These are phyloP conservation scores for Pelochelys cantorii DNA, from an alignment of 2,797 vertebrate species.

Conservation along the genomic window DNA sequence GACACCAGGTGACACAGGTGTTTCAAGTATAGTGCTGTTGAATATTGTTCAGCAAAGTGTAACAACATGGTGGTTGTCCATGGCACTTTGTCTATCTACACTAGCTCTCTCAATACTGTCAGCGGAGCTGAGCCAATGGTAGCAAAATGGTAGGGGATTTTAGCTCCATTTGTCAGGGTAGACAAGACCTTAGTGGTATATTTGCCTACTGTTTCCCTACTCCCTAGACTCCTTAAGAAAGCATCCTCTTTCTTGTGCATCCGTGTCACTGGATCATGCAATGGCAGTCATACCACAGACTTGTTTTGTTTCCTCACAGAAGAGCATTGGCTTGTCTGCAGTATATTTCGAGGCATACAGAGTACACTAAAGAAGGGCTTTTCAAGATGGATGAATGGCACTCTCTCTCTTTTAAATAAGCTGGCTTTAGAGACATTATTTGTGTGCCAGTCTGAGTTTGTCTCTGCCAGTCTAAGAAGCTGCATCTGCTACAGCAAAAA, in stretches of 20 bases:
- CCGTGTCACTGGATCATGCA: background rate
- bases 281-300: fast-evolving
- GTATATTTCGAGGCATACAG: background rate
- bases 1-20: background rate
- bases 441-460: background rate
- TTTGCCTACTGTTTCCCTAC: background rate
- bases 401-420: background rate
- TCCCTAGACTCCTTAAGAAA: background rate
- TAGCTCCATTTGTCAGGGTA: background rate
- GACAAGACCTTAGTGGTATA: background rate
- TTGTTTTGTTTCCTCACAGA: background rate
- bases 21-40: background rate
- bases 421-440: background rate
- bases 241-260: background rate
- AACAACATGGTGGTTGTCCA: background rate
- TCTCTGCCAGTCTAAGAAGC: constrained; percentile 13
- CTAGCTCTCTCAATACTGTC: background rate
- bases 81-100: background rate
- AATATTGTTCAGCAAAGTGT: background rate
- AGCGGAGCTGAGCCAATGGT: background rate
- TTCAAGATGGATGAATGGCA: constrained; percentile 1
- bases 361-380: constrained; percentile 2
- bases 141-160: background rate
- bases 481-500: constrained; percentile 22
- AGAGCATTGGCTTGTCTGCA: background rate